Base-by-base conservation (phyloP, 2,797 vertebrate genomes). In the Peromyscus aztecus region DNA sequence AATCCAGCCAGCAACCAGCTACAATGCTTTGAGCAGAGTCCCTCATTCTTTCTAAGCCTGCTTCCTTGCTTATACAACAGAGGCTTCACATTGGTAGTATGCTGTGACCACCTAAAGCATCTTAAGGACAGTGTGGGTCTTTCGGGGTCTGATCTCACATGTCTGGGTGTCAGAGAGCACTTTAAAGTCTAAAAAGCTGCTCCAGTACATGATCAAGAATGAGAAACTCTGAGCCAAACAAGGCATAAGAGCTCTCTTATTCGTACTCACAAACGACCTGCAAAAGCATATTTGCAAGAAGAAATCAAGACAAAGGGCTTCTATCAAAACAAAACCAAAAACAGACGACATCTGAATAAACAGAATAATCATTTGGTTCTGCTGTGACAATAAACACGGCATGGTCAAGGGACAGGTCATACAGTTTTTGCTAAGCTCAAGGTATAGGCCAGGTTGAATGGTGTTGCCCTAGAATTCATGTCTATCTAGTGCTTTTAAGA, bases 301-400 rank as follows among this genome's bases (percentile, higher is more conserved):
- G 94, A 94, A 97, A 93, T 86, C 19, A 93, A 94, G 89, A 81
- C 65, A 61, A 95, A 67, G 59, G 24, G 46, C 19, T 83, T 86
- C 73, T 86, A 43, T 95, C 86, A n/a, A 87, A 89, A 67, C 29
- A 59, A 59, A 59, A 61, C 23, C 71, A 75, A 43, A 4, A n/a
- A 63, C 0, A 57, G 61, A 40, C 11, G 91, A n/a, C 23, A 85
- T 80, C 5, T 89, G 43, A 92, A 94, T 94, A 91, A 80, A 55
- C 31, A 96, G 88, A 96, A 71, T 73, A 49, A 91, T 27, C 37
- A 81, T 9, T 73, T 89, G 76, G 80, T 57, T 67, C 63, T 76
- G 24, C 65, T 57, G n/a, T 85, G 37, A 82, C 63, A 91, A 73
- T 23, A 73, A 94, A 75, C 34, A 90, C 13, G 65, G 40, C 43